These are phyloP conservation scores for Augochlora pura DNA, from an alignment of 1,140 invertebrate species.

Conservation along the genomic window DNA sequence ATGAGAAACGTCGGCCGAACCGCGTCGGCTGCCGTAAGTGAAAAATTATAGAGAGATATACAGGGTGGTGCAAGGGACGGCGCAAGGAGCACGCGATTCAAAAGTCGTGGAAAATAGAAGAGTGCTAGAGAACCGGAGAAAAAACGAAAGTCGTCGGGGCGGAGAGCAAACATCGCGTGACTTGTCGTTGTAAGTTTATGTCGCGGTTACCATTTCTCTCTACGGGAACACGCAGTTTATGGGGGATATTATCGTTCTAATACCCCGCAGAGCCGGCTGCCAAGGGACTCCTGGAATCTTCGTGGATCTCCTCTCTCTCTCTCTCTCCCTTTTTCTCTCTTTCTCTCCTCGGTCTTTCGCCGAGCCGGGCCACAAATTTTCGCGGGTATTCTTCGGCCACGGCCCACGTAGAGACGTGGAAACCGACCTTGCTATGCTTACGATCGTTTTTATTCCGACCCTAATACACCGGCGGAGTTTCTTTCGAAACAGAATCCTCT, in stretches of 20 bases:
- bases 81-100: slow-evolving; percentile 4
- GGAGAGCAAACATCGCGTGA: slow-evolving; percentile 9
- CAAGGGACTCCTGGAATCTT: slow-evolving; percentile 39
- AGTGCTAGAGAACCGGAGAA: background rate
- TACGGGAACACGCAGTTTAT: slow-evolving; percentile 40
- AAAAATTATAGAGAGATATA: background rate
- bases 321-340: too few relatives aligned
- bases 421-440: slow-evolving; percentile 16
- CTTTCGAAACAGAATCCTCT: background rate
- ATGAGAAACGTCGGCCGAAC: too few relatives aligned
- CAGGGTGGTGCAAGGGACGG: background rate
- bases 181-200: slow-evolving; percentile 44
- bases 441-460: slow-evolving; percentile 11
- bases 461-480: background rate
- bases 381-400: background rate
- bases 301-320: background rate
- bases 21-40: background rate
- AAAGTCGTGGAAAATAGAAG: background rate
- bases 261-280: slow-evolving; percentile 13
- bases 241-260: slow-evolving; percentile 43
- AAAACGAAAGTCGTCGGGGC: too few relatives aligned
- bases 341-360: background rate
- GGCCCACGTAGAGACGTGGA: slow-evolving; percentile 15
- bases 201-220: slow-evolving; percentile 39
- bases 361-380: slow-evolving; percentile 8